These are phyloP conservation scores for Amphimedon queenslandica DNA, from an alignment of 37 sponge, comb jelly and placozoan genomes.

Conservation along the genomic window DNA sequence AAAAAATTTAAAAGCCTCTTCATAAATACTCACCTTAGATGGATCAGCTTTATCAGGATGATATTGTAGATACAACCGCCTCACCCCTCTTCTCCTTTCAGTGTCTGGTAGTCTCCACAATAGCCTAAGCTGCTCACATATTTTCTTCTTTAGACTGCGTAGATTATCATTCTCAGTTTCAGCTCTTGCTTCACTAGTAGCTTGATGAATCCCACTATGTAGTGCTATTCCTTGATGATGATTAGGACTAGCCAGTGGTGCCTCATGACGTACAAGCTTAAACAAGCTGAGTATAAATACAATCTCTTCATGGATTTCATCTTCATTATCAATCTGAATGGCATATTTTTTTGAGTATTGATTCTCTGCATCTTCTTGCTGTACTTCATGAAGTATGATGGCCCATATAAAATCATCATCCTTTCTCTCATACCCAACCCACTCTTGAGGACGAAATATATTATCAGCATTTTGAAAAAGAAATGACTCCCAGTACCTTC, in stretches of 20 bases:
- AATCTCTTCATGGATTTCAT: background rate
- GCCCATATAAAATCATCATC: background rate
- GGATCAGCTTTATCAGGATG: conserved; percentile 52
- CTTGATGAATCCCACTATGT: background rate
- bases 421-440: background rate
- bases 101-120: conserved; percentile 22
- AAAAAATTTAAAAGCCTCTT: conserved; percentile 44
- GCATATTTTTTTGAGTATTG: background rate
- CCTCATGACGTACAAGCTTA: background rate
- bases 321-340: too few relatives aligned
- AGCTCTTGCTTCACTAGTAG: background rate
- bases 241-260: too few relatives aligned
- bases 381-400: background rate
- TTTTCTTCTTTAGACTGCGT: background rate
- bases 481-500: conserved; percentile 22
- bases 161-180: background rate
- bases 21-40: conserved; percentile 15
- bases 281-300: background rate
- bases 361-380: background rate
- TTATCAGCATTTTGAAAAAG: background rate
- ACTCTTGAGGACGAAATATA: background rate
- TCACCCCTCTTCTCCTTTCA: conserved; percentile 10
- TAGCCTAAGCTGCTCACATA: too few relatives aligned
- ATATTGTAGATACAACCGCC: conserved; percentile 44
- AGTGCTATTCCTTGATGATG: background rate